These are phyloP conservation scores for Poeciliopsis occidentalis DNA, from an alignment of 2,113 vertebrate genomes.

Conservation along the genomic window DNA sequence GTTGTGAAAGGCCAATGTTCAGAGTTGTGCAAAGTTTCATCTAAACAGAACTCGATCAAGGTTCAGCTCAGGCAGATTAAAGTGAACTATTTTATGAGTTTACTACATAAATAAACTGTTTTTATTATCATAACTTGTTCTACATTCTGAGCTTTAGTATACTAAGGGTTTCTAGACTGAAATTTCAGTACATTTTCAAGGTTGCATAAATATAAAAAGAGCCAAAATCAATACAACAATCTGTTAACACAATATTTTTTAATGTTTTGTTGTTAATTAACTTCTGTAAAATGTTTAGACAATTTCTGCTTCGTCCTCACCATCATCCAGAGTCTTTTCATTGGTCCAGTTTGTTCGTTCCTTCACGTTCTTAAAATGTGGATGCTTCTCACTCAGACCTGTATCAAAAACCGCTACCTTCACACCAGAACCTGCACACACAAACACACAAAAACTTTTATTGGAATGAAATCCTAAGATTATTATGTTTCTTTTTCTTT, in stretches of 20 bases:
- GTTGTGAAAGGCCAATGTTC: background rate
- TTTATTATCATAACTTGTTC: background rate
- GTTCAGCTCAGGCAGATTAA: background rate
- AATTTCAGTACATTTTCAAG: too few relatives aligned
- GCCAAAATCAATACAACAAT: too few relatives aligned
- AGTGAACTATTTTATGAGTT: background rate
- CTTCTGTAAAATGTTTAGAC: too few relatives aligned
- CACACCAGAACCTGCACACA: conserved; percentile 87
- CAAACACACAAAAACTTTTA: background rate
- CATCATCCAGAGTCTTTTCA: conserved; percentile 96
- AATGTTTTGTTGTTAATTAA: too few relatives aligned
- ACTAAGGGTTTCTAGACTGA: background rate
- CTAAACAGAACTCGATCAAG: background rate
- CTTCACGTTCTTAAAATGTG: conserved; percentile 98
- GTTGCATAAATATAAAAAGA: too few relatives aligned
- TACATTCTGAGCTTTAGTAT: background rate
- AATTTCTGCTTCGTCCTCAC: conserved; percentile 69
- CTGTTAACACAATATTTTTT: too few relatives aligned
- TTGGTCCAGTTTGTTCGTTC: conserved; percentile 99
- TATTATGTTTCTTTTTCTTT: background rate
- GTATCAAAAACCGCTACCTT: conserved; percentile 98
- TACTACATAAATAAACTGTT: background rate
- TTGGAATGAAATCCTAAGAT: background rate
- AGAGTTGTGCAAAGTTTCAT: background rate
- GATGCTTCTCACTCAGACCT: conserved; percentile 96